Base-by-base conservation (phyloP, 2,113 vertebrate genomes). In the Percopsis transmontana region DNA sequence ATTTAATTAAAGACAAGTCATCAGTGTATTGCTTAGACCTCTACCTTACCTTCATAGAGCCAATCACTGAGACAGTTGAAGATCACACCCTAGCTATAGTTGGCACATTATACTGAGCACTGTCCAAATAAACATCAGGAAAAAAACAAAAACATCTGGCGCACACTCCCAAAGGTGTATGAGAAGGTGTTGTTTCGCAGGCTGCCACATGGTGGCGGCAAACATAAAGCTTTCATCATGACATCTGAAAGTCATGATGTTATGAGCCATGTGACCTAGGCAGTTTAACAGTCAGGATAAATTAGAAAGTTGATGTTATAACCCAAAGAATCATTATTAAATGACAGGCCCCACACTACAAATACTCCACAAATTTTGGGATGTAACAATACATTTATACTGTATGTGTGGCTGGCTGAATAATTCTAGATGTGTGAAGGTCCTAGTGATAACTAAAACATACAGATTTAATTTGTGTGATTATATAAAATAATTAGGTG, bases 11-110 rank as follows among this genome's bases (percentile, higher is more conserved):
- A n/a, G n/a, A n/a, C n/a, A n/a, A 18, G 39, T 41, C 10, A 14
- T 14, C 20, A 4, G 12, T 53, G 44, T 4, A 7, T 45, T 15
- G 3, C 14, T 23, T 14, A 12, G 0, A 7, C 12, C 7, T 33
- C 39, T 59, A 23, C 7, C 93, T 90, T 92, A 99, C 97, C 97
- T 96, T 99, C 97, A 0, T 99, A 99, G 0, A 99, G 90, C 97
- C 97, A 99, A 86, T 99, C 97, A 16, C 94, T 93, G 80, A 99
- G 95, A 38, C 97, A 97, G 0, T 99, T 99, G 92, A 96, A 98
- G 83, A 99, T 93, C 73, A 96, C 94, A 1, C 94, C 94, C 81
- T 99, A 23, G 53, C 51, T 40, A 55, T 41, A 24, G 40, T 33
- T 24, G 18, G 38, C 42, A 24, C 42, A 24, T 33, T 59, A 21